These are phyloP conservation scores for Mimumesa dahlbomi DNA, from an alignment of 2,888 invertebrate species.

Conservation along the genomic window DNA sequence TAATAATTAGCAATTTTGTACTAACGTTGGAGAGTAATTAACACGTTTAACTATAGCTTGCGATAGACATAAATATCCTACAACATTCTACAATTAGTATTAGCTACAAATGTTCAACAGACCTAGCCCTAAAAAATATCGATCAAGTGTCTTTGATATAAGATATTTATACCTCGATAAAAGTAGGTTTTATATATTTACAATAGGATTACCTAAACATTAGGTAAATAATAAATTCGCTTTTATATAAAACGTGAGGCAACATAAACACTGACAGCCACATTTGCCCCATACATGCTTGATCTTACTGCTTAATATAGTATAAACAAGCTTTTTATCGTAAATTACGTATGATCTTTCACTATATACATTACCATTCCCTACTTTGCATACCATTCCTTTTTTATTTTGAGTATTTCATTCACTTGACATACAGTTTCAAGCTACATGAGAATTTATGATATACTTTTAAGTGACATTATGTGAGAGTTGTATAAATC, in stretches of 20 bases:
- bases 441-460: constrained; percentile 26
- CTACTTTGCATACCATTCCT: neutral
- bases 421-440: neutral
- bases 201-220: constrained; percentile 42
- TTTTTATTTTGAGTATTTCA: constrained; percentile 21
- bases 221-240: constrained; percentile 40
- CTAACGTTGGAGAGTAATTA: constrained; percentile 57
- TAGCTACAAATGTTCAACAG: constrained; percentile 44
- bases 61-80: constrained; percentile 35
- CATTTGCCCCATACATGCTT: constrained; percentile 14
- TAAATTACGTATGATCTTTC: constrained; percentile 24
- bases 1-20: constrained; percentile 64
- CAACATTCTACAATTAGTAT: constrained; percentile 26
- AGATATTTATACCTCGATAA: constrained; percentile 55
- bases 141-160: constrained; percentile 68
- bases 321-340: constrained; percentile 25
- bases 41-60: constrained; percentile 43
- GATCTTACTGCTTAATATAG: constrained; percentile 6
- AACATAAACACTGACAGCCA: constrained; percentile 38
- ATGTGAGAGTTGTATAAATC: constrained; percentile 29
- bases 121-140: constrained; percentile 64
- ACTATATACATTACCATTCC: constrained; percentile 1
- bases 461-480: constrained; percentile 14
- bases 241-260: constrained; percentile 39
- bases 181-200: constrained; percentile 55